A percentile compares a stretch with the other conserved stretches of the same genome.
These are phyloP conservation scores for Sabatieria punctata DNA, from an alignment of 2,888 invertebrate genomes.

Conservation along the genomic window DNA sequence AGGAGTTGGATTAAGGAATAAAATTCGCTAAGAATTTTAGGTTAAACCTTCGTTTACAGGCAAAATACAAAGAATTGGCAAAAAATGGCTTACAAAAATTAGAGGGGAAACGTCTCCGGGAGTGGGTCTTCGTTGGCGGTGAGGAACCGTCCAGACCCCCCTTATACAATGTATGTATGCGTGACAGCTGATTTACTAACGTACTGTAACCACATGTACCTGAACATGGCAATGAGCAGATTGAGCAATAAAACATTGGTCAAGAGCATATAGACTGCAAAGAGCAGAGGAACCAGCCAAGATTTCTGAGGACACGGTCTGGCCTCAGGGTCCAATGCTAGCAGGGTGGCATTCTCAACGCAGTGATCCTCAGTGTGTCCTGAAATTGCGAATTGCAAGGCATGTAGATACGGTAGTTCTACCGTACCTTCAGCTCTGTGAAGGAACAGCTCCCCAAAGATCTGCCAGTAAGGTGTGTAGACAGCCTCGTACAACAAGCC, in stretches of 20 bases:
- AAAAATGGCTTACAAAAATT: too few species aligned
- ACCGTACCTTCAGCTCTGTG: constrained; percentile 18
- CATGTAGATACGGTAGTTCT: background rate
- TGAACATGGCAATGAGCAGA: constrained; percentile 36
- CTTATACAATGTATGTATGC: too few species aligned
- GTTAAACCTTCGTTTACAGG: too few species aligned
- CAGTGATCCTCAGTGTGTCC: background rate
- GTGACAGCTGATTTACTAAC: background rate
- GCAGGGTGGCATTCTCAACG: constrained; percentile 1
- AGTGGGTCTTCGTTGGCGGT: too few species aligned
- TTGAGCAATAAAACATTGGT: constrained; percentile 34
- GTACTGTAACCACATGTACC: constrained; percentile 17
- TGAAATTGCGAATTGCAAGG: background rate
- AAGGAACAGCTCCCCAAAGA: constrained; percentile 35
- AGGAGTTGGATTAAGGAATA: too few species aligned
- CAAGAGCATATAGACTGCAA: constrained; percentile 31
- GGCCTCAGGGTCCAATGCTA: background rate
- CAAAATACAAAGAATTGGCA: too few species aligned
- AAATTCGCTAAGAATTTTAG: too few species aligned
- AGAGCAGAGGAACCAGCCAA: constrained; percentile 26
- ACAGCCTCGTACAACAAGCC: constrained; percentile 30
- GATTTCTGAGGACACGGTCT: constrained; percentile 17
- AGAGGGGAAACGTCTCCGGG: too few species aligned
- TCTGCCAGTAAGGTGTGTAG: constrained; percentile 35
- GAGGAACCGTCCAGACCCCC: too few species aligned